Conservation (phyloP, 2,113 vertebrate species). For the Gila orcuttii region DNA sequence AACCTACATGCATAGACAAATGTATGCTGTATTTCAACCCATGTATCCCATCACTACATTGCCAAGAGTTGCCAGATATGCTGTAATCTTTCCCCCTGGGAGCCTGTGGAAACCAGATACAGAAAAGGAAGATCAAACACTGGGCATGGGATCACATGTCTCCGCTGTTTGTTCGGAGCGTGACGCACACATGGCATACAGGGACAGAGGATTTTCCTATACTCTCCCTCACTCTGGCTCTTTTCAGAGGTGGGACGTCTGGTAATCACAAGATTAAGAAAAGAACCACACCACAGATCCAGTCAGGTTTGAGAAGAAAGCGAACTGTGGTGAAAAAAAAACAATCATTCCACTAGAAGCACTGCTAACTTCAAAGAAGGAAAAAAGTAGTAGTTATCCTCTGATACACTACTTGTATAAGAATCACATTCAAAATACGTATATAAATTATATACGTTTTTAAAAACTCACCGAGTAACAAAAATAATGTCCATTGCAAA, state of each 20-base stretch:
- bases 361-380: neutral
- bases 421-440: neutral
- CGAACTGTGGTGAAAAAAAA: neutral
- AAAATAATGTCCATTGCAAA: neutral
- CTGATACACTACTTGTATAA: neutral
- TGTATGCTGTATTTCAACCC: neutral
- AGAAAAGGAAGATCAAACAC: constrained; percentile 44
- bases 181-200: constrained; percentile 22
- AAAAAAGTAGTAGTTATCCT: neutral
- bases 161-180: neutral
- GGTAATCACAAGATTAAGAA: constrained; percentile 10
- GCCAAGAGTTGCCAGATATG: constrained; percentile 38
- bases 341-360: neutral
- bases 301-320: constrained; percentile 1
- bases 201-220: constrained; percentile 6
- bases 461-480: neutral
- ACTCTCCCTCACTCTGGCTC: constrained; percentile 8
- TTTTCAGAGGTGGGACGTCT: constrained; percentile 23
- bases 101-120: constrained; percentile 26
- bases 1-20: neutral
- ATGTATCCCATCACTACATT: neutral
- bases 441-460: neutral
- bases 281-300: neutral
- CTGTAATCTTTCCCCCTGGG: constrained; percentile 24
- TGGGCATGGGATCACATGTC: constrained; percentile 42